Percentiles rank a stretch among this genome's conserved stretches.
Evolutionary conservation across 2,888 invertebrate species (phyloP).

Genomic region (Apeira syringaria): DNA sequence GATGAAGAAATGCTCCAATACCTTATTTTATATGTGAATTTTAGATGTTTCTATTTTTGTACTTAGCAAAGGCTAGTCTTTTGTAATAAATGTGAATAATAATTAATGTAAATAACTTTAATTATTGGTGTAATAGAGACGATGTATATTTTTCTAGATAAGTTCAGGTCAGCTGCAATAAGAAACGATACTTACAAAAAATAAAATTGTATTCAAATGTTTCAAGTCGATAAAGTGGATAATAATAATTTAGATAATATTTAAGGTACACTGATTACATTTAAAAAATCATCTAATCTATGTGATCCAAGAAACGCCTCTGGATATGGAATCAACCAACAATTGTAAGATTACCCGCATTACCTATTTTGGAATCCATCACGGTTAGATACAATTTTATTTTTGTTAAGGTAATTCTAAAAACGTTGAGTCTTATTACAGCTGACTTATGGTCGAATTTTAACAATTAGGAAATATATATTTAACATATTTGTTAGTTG

Average conservation of each 20-base stretch:
- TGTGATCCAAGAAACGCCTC: no score
- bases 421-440: no score
- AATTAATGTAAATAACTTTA: constrained; percentile 58
- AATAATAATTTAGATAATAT: no score
- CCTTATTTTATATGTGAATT: constrained; percentile 40
- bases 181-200: neutral
- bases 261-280: no score
- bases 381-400: no score
- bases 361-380: no score
- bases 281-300: no score
- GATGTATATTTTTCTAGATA: constrained; percentile 6
- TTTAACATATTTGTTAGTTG: neutral
- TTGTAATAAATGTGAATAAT: constrained; percentile 70
- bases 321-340: no score
- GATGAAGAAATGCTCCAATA: constrained; percentile 35
- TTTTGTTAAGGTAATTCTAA: no score
- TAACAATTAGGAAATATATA: neutral
- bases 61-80: constrained; percentile 81
- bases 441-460: neutral
- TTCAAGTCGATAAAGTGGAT: no score
- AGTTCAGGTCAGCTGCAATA: constrained; percentile 4
- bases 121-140: constrained; percentile 5
- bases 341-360: no score
- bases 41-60: constrained; percentile 56
- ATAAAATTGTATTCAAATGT: no score